A percentile compares a stretch with the other conserved stretches of the same genome.
Evolutionary conservation across 1,140 invertebrate species (phyloP).

Genomic region (Lasioglossum baleicum): DNA sequence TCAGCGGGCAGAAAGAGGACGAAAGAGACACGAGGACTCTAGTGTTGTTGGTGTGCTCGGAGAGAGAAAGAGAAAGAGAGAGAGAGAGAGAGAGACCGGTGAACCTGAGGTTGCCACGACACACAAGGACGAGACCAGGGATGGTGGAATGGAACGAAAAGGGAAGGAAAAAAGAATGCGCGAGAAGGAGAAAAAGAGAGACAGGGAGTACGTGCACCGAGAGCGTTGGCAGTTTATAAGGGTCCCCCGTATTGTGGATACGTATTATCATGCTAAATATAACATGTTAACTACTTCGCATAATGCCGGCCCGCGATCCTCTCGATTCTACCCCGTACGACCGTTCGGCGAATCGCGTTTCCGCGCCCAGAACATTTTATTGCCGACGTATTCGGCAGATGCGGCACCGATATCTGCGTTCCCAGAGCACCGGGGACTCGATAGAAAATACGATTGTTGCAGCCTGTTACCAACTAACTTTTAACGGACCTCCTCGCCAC

Average conservation of each 20-base stretch:
- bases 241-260: constrained; percentile 76
- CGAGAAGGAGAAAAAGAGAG: constrained; percentile 19
- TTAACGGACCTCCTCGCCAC: no score
- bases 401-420: constrained; percentile 22
- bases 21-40: constrained; percentile 24
- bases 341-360: constrained; percentile 62
- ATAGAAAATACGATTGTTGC: background rate
- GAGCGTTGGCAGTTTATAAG: constrained; percentile 80
- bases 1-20: constrained; percentile 37
- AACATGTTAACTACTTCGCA: constrained; percentile 81
- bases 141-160: constrained; percentile 36
- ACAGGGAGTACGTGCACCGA: constrained; percentile 62
- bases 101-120: constrained; percentile 47
- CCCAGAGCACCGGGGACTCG: constrained; percentile 11
- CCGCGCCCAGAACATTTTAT: constrained; percentile 62
- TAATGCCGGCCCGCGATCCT: constrained; percentile 69
- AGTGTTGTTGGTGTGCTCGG: background rate
- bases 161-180: constrained; percentile 52
- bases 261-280: constrained; percentile 81
- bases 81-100: background rate
- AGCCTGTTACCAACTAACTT: no score
- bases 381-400: constrained; percentile 58
- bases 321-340: constrained; percentile 54
- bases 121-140: constrained; percentile 38
- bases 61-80: constrained; percentile 20